Base-by-base conservation (phyloP, 2,113 vertebrate genomes). In the Cyrtonyx montezumae region DNA sequence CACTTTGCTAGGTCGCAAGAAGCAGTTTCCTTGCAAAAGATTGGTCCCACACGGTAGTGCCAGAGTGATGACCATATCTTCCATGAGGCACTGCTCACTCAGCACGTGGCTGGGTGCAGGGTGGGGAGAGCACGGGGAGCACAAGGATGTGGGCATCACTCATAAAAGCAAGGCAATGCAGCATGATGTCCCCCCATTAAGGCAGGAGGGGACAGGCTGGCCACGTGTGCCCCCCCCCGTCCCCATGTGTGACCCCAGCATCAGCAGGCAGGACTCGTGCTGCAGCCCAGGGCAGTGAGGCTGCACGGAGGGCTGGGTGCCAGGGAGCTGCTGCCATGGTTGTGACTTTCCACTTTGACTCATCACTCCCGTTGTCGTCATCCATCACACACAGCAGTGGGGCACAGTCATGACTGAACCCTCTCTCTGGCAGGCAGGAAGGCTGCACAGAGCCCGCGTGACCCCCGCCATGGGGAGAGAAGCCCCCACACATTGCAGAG, bases 291-390 rank as follows among this genome's bases (percentile, higher is more conserved):
- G 70, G 40, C n/a, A 77, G 53, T 32, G 63, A 91, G 84, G 86
- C 4, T 40, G 32, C 30, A 18, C 34, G 77, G 26, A 82, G 53
- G 51, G 5, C 23, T 76, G 12, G 7, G 30, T 58, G 55, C 21
- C 75, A 58, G 32, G 22, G 9, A 89, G 40, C 13, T 0, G 11
- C 42, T 32, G 40, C 42, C 59, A 80, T 73, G 42, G 15, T 74
- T 94, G 76, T 70, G 75, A 88, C 88, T 93, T 95, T 80, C 94
- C 90, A 11, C 62, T 96, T 95, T 96, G 88, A 95, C 73, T 96
- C 94, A 79, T 46, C 51, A 69, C 71, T 91, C 37, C 67, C 77
- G 32, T 55, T 84, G 1, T 56, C 77, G 40, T 81, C 91, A 78
- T 78, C 79, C 48, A 91, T 62, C 87, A 58, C 34, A 88, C 77